Base-by-base conservation (phyloP, 2,113 vertebrate species). In the Anser brachyrhynchus region DNA sequence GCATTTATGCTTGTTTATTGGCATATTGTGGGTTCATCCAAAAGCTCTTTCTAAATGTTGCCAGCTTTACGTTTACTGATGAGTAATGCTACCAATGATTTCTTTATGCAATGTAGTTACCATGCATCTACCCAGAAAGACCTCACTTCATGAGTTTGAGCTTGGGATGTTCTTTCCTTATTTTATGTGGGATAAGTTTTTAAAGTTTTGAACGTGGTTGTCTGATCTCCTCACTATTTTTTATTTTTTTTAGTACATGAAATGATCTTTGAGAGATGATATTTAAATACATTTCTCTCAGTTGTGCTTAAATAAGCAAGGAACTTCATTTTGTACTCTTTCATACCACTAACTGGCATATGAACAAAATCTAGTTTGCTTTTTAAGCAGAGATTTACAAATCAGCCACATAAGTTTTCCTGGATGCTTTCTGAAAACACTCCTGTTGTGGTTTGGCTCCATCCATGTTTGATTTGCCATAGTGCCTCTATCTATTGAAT, bases 1-100 rank as follows among this genome's bases (percentile, higher is more conserved):
- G 31, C 35, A 31, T 93, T 92, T 86, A 49, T 93, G 31, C 52
- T 87, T 95, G 72, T 94, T 95, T 90, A 87, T 90, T 91, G 74
- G 23, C 64, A 64, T 65, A 6, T 12, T 80, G n/a, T 55, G 77
- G 79, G 61, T 92, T 94, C 73, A 93, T 95, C 58, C 29, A 86
- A 73, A 73, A 90, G 69, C 59, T 87, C 33, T 93, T 89, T 62
- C 65, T 87, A 73, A 84, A 79, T 39, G 31, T 29, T 90, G 55
- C 64, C 51, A 76, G 55, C 55, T 88, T 94, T 91, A 70, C 1
- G 2, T 83, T 95, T 88, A 74, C 64, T 62, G 55, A 90, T 96
- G 85, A 86, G 44, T 88, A 77, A 94, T 64, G 71, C 66, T 83
- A 64, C 70, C 54, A 44, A 8, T 35, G 20, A 83, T 80, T 95